A percentile compares a stretch with the other conserved stretches of the same genome.
Conservation (phyloP, 1,140 invertebrate genomes). For the Mamestra configurata region DNA sequence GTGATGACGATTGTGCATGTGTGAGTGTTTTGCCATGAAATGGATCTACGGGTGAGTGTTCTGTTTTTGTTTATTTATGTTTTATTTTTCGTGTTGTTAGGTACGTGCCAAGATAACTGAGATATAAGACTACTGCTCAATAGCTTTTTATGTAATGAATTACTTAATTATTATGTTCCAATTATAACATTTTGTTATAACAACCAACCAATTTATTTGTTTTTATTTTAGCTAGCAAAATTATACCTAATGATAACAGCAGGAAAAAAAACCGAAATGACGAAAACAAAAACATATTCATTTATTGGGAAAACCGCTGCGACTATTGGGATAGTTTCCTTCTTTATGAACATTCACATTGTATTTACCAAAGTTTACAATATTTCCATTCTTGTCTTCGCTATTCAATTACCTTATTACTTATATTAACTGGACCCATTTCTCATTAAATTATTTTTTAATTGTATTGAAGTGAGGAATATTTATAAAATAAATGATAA, state of each 20-base stretch:
- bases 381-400: too few species aligned
- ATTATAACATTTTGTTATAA: not conserved
- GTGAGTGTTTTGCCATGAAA: constrained; percentile 70
- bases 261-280: not conserved
- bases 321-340: not conserved
- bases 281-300: not conserved
- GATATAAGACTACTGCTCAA: not conserved
- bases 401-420: too few species aligned
- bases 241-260: not conserved
- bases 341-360: too few species aligned
- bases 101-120: not conserved
- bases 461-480: not conserved
- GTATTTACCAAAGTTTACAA: too few species aligned
- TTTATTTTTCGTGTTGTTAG: not conserved
- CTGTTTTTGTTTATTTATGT: constrained; percentile 12
- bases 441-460: constrained; percentile 6
- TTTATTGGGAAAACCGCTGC: not conserved
- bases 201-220: not conserved
- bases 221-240: not conserved
- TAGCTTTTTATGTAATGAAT: constrained; percentile 2
- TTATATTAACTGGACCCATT: too few species aligned
- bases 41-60: constrained; percentile 77
- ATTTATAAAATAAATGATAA: constrained; percentile 5
- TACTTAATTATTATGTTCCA: not conserved
- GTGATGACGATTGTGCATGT: constrained; percentile 62